Evolutionary conservation across 2,113 vertebrate species (phyloP).

Genomic region (Lipophrys pholis): DNA sequence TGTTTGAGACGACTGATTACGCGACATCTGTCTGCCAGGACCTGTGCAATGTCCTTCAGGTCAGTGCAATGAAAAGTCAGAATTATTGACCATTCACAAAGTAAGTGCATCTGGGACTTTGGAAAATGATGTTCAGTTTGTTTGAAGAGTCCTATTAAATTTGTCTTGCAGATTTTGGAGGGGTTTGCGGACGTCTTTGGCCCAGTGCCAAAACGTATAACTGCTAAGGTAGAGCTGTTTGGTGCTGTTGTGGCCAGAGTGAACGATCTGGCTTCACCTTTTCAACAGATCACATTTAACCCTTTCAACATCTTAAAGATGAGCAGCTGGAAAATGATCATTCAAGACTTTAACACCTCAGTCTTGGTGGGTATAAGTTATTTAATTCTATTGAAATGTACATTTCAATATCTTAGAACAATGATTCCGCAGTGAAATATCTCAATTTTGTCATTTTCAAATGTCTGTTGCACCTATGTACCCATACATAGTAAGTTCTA

Average conservation of each 20-base stretch:
- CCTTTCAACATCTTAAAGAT: constrained; percentile 84
- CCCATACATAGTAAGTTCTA: background rate
- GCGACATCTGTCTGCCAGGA: constrained; percentile 92
- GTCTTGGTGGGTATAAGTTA: constrained; percentile 81
- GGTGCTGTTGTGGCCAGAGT: constrained; percentile 86
- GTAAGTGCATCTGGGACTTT: no score
- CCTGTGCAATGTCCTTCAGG: constrained; percentile 88
- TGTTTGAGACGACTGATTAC: constrained; percentile 93
- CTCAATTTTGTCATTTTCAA: background rate
- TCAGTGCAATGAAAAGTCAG: constrained; percentile 50
- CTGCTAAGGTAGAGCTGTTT: constrained; percentile 85
- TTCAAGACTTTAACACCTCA: constrained; percentile 87
- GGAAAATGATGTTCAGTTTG: no score
- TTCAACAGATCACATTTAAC: constrained; percentile 87
- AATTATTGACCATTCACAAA: background rate
- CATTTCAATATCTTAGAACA: no score
- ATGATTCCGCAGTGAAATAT: background rate
- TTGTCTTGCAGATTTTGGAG: constrained; percentile 84
- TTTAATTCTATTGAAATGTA: no score
- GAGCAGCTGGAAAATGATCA: constrained; percentile 86
- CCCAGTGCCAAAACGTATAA: constrained; percentile 88
- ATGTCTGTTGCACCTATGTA: background rate
- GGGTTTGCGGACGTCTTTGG: constrained; percentile 92
- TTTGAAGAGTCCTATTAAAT: background rate
- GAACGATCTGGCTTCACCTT: constrained; percentile 83